Percentiles rank a stretch among this genome's conserved stretches.
Evolutionary conservation across 2,888 invertebrate genomes (phyloP).

Genomic region (Idaea aversata): DNA sequence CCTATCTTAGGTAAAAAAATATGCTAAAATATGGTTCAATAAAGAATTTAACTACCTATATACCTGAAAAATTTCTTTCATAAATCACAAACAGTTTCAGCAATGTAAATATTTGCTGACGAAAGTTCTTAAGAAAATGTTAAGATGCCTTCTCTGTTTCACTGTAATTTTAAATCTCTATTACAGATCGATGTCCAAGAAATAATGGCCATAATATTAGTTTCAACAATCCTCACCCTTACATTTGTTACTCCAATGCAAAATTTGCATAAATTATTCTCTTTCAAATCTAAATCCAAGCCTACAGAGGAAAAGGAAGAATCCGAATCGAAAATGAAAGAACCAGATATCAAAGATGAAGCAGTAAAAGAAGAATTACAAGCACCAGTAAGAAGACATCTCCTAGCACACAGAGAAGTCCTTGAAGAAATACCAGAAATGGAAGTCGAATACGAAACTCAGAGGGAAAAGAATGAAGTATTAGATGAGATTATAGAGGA

Average conservation of each 20-base stretch:
- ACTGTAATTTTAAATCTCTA: constrained; percentile 18
- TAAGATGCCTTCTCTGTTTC: too few relatives aligned
- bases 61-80: too few relatives aligned
- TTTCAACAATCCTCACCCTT: constrained; percentile 79
- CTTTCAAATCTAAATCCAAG: constrained; percentile 37
- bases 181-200: constrained; percentile 81
- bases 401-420: constrained; percentile 68
- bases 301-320: constrained; percentile 27
- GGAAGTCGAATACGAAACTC: constrained; percentile 67
- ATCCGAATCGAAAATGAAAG: constrained; percentile 25
- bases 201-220: constrained; percentile 70
- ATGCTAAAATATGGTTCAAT: too few relatives aligned
- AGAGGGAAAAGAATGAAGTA: constrained; percentile 56
- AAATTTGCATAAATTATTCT: constrained; percentile 57
- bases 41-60: too few relatives aligned
- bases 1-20: too few relatives aligned
- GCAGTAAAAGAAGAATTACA: constrained; percentile 41
- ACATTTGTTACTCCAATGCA: constrained; percentile 85
- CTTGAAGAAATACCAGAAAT: constrained; percentile 72
- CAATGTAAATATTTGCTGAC: too few relatives aligned
- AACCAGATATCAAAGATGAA: constrained; percentile 33
- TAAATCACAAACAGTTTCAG: too few relatives aligned
- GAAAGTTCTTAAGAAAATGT: neutral
- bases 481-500: constrained; percentile 71
- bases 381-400: constrained; percentile 44